Evolutionary conservation across 2,797 vertebrate species (phyloP), one percentile per base, ranked within the genome.

Genomic region (Avahi laniger): DNA sequence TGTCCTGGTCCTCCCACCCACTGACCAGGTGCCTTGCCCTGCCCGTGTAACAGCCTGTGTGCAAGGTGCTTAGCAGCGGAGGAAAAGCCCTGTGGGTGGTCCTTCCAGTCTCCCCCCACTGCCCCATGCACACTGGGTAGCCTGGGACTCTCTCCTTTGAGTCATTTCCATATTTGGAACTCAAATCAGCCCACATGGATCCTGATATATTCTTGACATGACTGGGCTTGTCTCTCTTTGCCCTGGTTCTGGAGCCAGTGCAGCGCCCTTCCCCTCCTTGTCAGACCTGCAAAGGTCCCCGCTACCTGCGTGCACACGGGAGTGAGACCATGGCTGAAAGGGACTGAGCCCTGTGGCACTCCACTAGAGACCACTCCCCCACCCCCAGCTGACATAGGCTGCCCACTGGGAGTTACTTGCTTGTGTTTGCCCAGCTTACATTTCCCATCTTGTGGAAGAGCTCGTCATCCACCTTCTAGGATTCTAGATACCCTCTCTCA

Each of bases 71-170:
- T 13, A 26, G 59, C 26, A 6, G 4, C 43, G 48, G n/a, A 90
- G 50, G 82, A 59, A 50, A 83, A 33, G 52, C 35, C 30, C 33
- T 4, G 20, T 59, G 1, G 1, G 11, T 0, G 4, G 33, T 5
- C 2, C 13, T 35, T 5, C 6, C 46, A 38, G 17, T 46, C 0
- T 9, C 3, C 17, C 7, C 38, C 8, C 2, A 4, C 17, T 33
- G 3, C 1, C 8, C n/a, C 59, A 7, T 0, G 1, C 50, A n/a
- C 33, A 14, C 30, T 17, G n/a, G 22, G 70, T 7, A 43, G 80
- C n/a, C 52, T 24, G 57, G 50, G n/a, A n/a, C 46, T 57, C 82
- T 79, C 90, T 65, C 43, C 65, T n/a, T 50, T n/a, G 26, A 52
- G 54, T 52, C 52, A 11, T 88, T 72, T 70, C 61, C 33, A 6